Percentiles rank a stretch among this genome's conserved stretches.
These are phyloP conservation scores for Asteroscopus sphinx DNA, from an alignment of 2,888 invertebrate genomes.

Conservation along the genomic window DNA sequence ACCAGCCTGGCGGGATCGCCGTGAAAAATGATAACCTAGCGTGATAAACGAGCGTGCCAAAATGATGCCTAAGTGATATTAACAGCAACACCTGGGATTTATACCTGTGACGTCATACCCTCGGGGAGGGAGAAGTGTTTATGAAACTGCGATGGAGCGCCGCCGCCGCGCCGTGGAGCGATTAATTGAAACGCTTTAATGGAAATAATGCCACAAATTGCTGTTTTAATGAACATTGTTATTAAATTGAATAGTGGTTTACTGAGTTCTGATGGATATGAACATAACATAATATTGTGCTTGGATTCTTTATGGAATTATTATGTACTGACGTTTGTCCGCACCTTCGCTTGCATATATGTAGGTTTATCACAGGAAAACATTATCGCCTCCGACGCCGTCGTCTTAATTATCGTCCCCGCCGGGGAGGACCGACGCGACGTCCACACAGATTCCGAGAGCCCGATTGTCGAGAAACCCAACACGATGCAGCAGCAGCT, in stretches of 20 bases:
- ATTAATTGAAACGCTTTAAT: constrained; percentile 29
- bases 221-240: constrained; percentile 16
- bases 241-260: not conserved
- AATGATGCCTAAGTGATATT: constrained; percentile 10
- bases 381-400: too few species aligned
- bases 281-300: too few species aligned
- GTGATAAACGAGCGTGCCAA: constrained; percentile 16
- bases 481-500: too few species aligned
- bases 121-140: constrained; percentile 8
- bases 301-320: too few species aligned
- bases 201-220: constrained; percentile 8
- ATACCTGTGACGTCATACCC: constrained; percentile 7
- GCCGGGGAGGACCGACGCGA: too few species aligned
- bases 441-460: too few species aligned
- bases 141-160: constrained; percentile 9
- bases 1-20: not conserved
- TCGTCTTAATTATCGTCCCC: too few species aligned
- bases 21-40: constrained; percentile 12
- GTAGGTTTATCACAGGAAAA: too few species aligned
- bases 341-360: too few species aligned
- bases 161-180: constrained; percentile 9
- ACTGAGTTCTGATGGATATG: too few species aligned
- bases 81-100: constrained; percentile 17
- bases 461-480: too few species aligned
- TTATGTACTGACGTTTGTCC: too few species aligned